Evolutionary conservation across 2,797 vertebrate genomes (phyloP), one percentile per base, ranked within the genome.

Genomic region (Aplochiton taeniatus): DNA sequence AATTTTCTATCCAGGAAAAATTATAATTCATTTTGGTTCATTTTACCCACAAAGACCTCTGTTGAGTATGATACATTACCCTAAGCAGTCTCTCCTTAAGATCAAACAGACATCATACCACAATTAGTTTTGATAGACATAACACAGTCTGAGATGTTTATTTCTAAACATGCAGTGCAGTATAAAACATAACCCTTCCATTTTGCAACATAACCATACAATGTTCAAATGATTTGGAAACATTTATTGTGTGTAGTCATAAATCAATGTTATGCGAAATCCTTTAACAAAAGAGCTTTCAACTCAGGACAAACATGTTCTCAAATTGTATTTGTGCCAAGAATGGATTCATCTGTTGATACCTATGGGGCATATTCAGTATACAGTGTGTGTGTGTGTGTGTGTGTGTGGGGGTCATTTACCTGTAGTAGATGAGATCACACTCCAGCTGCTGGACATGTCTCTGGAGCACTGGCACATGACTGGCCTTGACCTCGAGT

Each of bases 391-490:
- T 31, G 31, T 31, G 31, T 31, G 31, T 31, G 31, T 31, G 31
- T 6, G 31, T 31, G 31, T 31, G 31, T 31, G 31, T 6, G 7
- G 31, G 20, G 54, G 6, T n/a, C 47, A 52, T 85, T 89, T 90
- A 98, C 96, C 95, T 96, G 80, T 92, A 95, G 83, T 83, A 88
- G 46, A 89, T 88, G 60, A 98, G 90, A 76, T 98, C 92, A 0
- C 86, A 87, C 68, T 98, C 94, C 73, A 97, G 91, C 80, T 93
- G 90, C 62, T 88, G 81, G 62, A 96, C 76, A 56, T 91, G 78
- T 20, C 83, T 89, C 73, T 95, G 94, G 65, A 98, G 89, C 1
- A 73, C 76, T 0, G 95, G 91, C 10, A 96, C 91, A 53, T 91
- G 75, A 0, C 84, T 91, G 14, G 94, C 95, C 83, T 93, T 93